A percentile compares a stretch with the other conserved stretches of the same genome.
phyloP scores from a whole-genome alignment of 2,113 vertebrate genomes.

The Pygathrix nemaeus region DNA sequence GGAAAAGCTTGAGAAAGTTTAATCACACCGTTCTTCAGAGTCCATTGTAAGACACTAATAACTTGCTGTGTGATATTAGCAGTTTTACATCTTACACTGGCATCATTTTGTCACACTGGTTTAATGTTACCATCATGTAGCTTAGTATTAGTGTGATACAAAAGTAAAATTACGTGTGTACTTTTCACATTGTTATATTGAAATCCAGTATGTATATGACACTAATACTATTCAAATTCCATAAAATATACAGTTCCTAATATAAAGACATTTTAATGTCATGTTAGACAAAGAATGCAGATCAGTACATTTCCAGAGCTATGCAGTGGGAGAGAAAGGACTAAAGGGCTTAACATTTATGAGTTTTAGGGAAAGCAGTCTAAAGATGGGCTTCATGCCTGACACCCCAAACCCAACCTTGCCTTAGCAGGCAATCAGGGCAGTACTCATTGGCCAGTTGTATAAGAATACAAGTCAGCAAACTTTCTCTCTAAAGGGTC shows the following conservation, averaged over 20 bases:
- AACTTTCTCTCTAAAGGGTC: neutral
- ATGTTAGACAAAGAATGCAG: conserved; percentile 55
- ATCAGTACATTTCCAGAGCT: conserved; percentile 61
- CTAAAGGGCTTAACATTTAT: neutral
- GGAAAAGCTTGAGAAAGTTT: conserved; percentile 67
- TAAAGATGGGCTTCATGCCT: neutral
- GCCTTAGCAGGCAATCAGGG: neutral
- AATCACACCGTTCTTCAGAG: conserved; percentile 71
- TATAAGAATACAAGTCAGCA: neutral
- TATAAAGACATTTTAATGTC: conserved; percentile 77
- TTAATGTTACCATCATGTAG: conserved; percentile 79
- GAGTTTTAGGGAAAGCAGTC: neutral
- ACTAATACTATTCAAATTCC: conserved; percentile 78
- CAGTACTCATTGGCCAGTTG: neutral
- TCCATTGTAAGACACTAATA: conserved; percentile 74
- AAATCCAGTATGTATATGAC: conserved; percentile 79
- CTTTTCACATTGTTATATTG: conserved; percentile 81
- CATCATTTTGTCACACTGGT: conserved; percentile 81
- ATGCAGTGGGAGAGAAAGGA: neutral
- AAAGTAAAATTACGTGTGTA: conserved; percentile 81
- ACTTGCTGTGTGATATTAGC: conserved; percentile 80
- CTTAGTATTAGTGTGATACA: conserved; percentile 80
- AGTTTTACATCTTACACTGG: conserved; percentile 79
- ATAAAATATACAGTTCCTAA: conserved; percentile 78
- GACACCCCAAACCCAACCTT: neutral